These are phyloP conservation scores for Ceratosolen fusciceps DNA, from an alignment of 1,140 invertebrate genomes.

Conservation along the genomic window DNA sequence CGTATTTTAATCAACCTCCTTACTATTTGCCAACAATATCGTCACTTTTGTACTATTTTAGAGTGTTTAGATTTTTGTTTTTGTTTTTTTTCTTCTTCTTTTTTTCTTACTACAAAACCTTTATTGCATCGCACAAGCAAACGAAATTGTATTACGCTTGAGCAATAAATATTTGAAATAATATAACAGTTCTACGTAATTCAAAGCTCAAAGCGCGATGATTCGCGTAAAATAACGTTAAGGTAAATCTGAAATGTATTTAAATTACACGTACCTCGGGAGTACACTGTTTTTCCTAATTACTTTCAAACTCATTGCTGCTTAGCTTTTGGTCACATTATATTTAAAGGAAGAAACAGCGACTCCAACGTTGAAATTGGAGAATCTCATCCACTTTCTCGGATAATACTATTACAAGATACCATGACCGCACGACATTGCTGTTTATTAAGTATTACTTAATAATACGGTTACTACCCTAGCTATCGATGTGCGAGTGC, in stretches of 20 bases:
- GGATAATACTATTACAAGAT: constrained; percentile 36
- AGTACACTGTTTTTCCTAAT: neutral
- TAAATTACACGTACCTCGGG: neutral
- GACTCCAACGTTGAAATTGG: neutral
- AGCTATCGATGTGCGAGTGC: too few species aligned
- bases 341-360: neutral
- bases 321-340: neutral
- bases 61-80: too few species aligned
- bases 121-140: too few species aligned
- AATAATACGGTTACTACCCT: too few species aligned
- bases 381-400: neutral
- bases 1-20: too few species aligned
- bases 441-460: too few species aligned
- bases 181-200: neutral
- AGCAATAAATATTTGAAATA: neutral
- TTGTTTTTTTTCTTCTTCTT: too few species aligned
- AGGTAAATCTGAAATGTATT: neutral
- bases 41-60: too few species aligned
- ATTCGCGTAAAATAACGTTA: neutral
- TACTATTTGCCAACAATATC: too few species aligned
- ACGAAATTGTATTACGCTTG: too few species aligned
- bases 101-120: too few species aligned
- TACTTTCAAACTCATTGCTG: neutral
- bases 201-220: neutral
- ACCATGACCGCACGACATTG: neutral